phyloP scores from a whole-genome alignment of 2,797 vertebrate genomes.

The Danionella dracula region DNA sequence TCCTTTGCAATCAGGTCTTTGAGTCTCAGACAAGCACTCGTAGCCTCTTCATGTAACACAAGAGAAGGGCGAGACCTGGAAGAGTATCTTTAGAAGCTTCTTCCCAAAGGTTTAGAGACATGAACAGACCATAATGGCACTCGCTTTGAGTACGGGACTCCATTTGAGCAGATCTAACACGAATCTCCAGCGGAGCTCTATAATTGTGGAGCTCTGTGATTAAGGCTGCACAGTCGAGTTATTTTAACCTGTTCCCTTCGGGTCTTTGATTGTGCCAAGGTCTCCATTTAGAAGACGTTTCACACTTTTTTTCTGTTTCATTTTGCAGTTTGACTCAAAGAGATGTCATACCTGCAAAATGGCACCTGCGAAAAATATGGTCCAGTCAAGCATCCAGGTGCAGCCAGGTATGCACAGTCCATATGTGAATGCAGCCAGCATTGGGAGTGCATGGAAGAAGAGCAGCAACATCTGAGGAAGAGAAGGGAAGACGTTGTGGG shows the following conservation, averaged over 20 bases:
- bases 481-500: neutral
- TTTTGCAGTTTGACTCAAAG: neutral
- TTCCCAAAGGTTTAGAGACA: neutral
- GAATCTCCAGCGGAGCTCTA: constrained; percentile 6
- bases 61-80: neutral
- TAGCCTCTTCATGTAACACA: neutral
- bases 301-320: neutral
- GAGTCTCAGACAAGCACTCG: neutral
- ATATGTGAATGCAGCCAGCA: constrained; percentile 71
- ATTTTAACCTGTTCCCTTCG: constrained; percentile 36
- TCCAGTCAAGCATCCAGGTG: constrained; percentile 84
- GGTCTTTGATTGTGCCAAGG: constrained; percentile 28
- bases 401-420: constrained; percentile 80
- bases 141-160: constrained; percentile 13
- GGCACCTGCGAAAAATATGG: constrained; percentile 78
- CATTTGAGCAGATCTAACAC: constrained; percentile 31
- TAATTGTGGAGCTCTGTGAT: constrained; percentile 41
- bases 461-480: constrained; percentile 79
- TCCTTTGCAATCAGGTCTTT: neutral
- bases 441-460: constrained; percentile 81
- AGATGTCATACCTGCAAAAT: constrained; percentile 74
- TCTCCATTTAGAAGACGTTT: neutral
- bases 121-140: constrained; percentile 8
- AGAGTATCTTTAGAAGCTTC: neutral
- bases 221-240: constrained; percentile 30